Evolutionary conservation across 2,888 invertebrate genomes (phyloP).

Genomic region (Stratiomys singularior): DNA sequence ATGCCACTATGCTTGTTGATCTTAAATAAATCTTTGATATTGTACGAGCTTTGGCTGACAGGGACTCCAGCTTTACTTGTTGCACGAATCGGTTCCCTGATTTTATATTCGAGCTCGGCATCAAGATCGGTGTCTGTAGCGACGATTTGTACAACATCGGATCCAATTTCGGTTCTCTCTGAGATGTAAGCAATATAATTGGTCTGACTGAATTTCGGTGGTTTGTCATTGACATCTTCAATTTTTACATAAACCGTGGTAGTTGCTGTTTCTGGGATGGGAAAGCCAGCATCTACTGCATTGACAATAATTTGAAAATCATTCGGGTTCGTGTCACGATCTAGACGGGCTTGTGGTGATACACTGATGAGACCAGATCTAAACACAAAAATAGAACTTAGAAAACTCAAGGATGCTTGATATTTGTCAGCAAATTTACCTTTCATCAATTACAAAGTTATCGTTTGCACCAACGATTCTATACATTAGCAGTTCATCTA

Average conservation of each 20-base stretch:
- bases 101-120: constrained; percentile 74
- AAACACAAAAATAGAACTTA: background rate
- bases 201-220: constrained; percentile 76
- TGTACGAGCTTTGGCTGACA: constrained; percentile 71
- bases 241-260: constrained; percentile 78
- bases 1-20: constrained; percentile 77
- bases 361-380: constrained; percentile 76
- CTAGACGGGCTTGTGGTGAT: constrained; percentile 77
- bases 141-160: constrained; percentile 71
- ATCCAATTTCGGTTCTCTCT: constrained; percentile 73
- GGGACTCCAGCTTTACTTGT: constrained; percentile 80
- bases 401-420: too few relatives aligned
- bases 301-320: constrained; percentile 77
- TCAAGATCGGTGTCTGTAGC: constrained; percentile 79
- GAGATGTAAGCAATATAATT: constrained; percentile 77
- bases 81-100: constrained; percentile 75
- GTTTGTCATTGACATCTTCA: constrained; percentile 83
- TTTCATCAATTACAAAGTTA: constrained; percentile 79
- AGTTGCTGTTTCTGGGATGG: constrained; percentile 81
- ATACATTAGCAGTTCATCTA: constrained; percentile 75
- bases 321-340: constrained; percentile 74
- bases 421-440: constrained; percentile 66
- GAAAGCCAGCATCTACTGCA: constrained; percentile 79
- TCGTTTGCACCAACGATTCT: constrained; percentile 81
- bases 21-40: constrained; percentile 74